A percentile compares a stretch with the other conserved stretches of the same genome.
Evolutionary conservation across 35 echinoderm and acorn worm genomes (phyloP).

Genomic region (Chiridota heheva): DNA sequence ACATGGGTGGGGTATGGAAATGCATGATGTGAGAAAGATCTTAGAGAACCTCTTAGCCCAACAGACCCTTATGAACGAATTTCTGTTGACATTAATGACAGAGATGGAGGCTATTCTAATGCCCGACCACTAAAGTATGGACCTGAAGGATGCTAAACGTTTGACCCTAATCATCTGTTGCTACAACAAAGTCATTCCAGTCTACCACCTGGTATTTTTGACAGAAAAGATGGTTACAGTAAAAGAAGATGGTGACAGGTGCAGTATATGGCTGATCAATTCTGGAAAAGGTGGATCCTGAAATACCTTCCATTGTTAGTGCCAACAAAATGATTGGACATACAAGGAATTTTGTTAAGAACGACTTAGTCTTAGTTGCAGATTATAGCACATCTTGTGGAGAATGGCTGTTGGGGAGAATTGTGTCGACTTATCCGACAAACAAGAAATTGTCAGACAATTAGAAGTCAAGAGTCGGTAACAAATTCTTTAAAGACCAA

Average conservation of each 20-base stretch:
- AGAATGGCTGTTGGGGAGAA: too few species aligned
- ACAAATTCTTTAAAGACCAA: too few species aligned
- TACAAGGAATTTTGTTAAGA: too few species aligned
- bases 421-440: too few species aligned
- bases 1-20: conserved; percentile 59
- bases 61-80: background rate
- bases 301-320: conserved; percentile 47
- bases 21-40: conserved; percentile 25
- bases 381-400: too few species aligned
- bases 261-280: conserved; percentile 46
- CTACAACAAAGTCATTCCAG: background rate
- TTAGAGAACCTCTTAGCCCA: background rate
- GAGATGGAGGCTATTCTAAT: conserved; percentile 22
- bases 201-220: conserved; percentile 20
- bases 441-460: too few species aligned
- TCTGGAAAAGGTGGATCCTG: conserved; percentile 55
- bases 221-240: background rate
- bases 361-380: too few species aligned
- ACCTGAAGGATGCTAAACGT: conserved; percentile 18
- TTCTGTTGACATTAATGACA: background rate
- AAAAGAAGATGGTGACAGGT: conserved; percentile 46
- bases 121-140: conserved; percentile 28
- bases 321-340: too few species aligned
- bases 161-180: conserved; percentile 39
- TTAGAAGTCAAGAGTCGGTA: too few species aligned